phyloP scores from a whole-genome alignment of 2,797 vertebrate genomes.

The Morelia viridis region DNA sequence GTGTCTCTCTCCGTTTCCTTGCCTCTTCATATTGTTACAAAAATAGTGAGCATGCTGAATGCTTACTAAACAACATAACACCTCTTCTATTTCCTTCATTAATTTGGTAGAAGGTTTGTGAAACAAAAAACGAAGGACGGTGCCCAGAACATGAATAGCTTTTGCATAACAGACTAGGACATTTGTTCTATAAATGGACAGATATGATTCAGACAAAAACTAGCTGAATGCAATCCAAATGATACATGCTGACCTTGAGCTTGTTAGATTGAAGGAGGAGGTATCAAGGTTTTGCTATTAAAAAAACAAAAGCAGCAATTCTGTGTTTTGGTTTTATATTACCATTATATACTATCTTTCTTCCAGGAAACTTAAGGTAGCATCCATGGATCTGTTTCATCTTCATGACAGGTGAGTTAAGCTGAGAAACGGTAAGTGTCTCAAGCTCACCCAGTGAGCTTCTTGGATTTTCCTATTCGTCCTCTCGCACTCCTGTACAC shows the following conservation, averaged over 20 bases:
- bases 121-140: neutral
- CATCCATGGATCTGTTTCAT: neutral
- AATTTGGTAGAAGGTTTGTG: neutral
- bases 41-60: neutral
- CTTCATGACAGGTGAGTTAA: neutral
- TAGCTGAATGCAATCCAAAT: neutral
- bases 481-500: neutral
- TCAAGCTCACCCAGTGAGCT: neutral
- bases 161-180: neutral
- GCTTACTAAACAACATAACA: conserved; percentile 15
- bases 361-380: neutral
- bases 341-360: neutral
- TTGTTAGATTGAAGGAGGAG: neutral
- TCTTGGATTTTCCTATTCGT: neutral
- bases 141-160: neutral
- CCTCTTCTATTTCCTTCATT: neutral
- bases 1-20: conserved; percentile 25
- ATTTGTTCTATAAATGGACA: neutral
- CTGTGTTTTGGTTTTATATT: neutral
- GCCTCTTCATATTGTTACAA: neutral
- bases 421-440: neutral
- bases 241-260: neutral
- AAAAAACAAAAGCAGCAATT: neutral
- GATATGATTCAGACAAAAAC: neutral
- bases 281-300: neutral